Evolutionary conservation across 2,888 invertebrate species (phyloP).

Genomic region (Deroplatys truncata): DNA sequence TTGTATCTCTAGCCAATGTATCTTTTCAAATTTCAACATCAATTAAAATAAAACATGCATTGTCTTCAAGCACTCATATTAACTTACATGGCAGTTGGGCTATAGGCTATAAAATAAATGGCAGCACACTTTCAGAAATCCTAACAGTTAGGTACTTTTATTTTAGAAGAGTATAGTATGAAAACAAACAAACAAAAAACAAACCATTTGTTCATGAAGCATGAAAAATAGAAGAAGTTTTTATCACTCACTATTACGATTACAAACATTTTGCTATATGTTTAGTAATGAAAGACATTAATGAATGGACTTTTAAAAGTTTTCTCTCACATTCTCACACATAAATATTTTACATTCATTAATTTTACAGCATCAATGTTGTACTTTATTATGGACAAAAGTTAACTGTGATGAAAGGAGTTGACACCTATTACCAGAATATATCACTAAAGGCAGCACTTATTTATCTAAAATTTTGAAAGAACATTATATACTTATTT

Average conservation of each 20-base stretch:
- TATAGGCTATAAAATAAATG: background rate
- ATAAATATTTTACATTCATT: background rate
- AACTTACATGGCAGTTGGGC: background rate
- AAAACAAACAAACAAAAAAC: background rate
- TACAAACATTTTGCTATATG: background rate
- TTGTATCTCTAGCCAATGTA: background rate
- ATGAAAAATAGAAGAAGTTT: background rate
- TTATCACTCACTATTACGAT: background rate
- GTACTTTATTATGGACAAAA: constrained; percentile 9
- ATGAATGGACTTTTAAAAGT: background rate
- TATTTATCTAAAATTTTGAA: background rate
- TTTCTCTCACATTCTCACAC: background rate
- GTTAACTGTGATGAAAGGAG: background rate
- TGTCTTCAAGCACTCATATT: background rate
- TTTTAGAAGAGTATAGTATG: background rate
- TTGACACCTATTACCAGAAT: background rate
- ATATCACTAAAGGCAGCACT: background rate
- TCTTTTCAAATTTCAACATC: background rate
- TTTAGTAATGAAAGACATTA: background rate
- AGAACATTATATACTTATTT: background rate
- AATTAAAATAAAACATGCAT: background rate
- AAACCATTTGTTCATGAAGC: background rate
- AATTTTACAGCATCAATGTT: background rate
- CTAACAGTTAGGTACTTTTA: background rate
- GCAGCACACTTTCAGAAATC: background rate